Evolutionary conservation across 2,797 vertebrate genomes (phyloP).

Genomic region (Aldrovandia affinis): DNA sequence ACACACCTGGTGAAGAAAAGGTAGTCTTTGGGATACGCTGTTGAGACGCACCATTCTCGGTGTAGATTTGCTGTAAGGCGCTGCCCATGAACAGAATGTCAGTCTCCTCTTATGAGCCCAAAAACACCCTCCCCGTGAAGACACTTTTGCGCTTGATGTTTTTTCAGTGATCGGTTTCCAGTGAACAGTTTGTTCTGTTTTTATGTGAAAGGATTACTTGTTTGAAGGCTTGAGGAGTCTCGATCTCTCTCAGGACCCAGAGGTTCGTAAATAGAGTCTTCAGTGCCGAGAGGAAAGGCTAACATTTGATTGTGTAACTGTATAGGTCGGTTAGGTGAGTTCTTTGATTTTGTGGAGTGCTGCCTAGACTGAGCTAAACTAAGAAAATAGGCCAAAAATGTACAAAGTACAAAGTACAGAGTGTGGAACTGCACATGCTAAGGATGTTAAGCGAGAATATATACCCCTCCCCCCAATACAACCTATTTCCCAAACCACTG

Average conservation of each 20-base stretch:
- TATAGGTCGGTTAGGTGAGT: background rate
- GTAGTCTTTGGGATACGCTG: background rate
- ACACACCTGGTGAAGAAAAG: background rate
- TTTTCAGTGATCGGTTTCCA: background rate
- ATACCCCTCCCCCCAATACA: background rate
- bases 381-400: background rate
- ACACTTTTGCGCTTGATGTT: background rate
- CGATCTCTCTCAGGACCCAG: background rate
- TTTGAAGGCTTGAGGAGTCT: background rate
- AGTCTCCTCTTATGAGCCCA: background rate
- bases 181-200: background rate
- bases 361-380: background rate
- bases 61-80: background rate
- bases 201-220: background rate
- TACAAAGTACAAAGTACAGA: background rate
- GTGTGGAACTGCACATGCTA: background rate
- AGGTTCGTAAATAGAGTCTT: background rate
- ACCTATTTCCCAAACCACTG: background rate
- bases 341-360: background rate
- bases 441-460: background rate
- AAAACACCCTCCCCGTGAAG: background rate
- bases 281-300: background rate
- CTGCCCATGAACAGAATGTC: background rate
- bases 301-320: background rate
- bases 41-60: background rate